These are phyloP conservation scores for Drosophila lutescens DNA, from an alignment of 2,888 invertebrate species.

Conservation along the genomic window DNA sequence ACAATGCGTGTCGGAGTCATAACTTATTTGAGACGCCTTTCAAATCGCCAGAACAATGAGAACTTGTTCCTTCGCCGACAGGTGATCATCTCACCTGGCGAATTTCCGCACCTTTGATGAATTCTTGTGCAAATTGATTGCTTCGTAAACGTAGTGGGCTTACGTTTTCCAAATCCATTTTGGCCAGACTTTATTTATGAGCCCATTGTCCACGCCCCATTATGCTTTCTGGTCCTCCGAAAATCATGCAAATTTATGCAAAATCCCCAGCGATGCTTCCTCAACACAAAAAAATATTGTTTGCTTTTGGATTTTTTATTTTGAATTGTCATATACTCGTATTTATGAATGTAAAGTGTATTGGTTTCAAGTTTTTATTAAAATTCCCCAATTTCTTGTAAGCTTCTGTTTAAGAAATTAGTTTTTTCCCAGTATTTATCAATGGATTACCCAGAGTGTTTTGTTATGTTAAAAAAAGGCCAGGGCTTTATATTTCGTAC, in stretches of 20 bases:
- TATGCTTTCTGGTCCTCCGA: slow-evolving; percentile 28
- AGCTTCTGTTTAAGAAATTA: not conserved
- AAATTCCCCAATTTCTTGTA: not conserved
- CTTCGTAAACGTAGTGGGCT: slow-evolving; percentile 14
- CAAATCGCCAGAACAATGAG: slow-evolving; percentile 59
- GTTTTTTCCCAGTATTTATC: too few species aligned
- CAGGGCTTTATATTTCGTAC: too few species aligned
- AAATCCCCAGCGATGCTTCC: slow-evolving; percentile 28
- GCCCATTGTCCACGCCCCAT: slow-evolving; percentile 44
- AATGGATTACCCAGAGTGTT: too few species aligned
- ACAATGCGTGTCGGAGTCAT: slow-evolving; percentile 22
- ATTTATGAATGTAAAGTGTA: not conserved
- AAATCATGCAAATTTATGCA: slow-evolving; percentile 47
- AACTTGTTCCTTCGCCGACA: slow-evolving; percentile 63
- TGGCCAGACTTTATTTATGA: slow-evolving; percentile 30
- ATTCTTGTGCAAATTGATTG: slow-evolving; percentile 37
- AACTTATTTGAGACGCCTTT: slow-evolving; percentile 44
- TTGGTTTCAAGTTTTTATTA: too few species aligned
- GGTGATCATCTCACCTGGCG: slow-evolving; percentile 11
- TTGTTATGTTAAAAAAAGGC: too few species aligned
- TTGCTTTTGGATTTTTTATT: slow-evolving; percentile 4
- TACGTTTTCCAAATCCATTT: slow-evolving; percentile 3
- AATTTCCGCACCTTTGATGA: slow-evolving; percentile 24
- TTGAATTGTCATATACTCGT: not conserved
- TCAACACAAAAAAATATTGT: slow-evolving; percentile 26